Conservation (phyloP, 1,140 invertebrate species). For the Halyomorpha halys region DNA sequence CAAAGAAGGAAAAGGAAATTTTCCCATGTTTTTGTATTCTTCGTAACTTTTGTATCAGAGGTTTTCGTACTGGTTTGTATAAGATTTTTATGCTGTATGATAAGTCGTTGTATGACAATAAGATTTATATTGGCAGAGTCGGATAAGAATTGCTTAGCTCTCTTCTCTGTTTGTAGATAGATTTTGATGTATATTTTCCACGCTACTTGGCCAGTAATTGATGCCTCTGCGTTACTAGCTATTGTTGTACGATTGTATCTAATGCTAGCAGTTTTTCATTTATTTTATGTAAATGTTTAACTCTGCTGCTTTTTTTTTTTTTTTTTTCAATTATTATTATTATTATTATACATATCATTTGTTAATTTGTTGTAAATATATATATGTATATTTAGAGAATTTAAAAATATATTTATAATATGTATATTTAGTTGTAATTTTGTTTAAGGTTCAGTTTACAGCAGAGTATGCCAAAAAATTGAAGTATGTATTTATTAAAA, state of each 20-base stretch:
- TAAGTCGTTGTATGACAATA: too few species aligned
- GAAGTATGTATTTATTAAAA: conserved; percentile 9
- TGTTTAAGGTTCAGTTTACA: conserved; percentile 16
- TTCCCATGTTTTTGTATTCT: too few species aligned
- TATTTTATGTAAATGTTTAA: conserved; percentile 27
- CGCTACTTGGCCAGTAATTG: conserved; percentile 12
- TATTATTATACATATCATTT: conserved; percentile 14
- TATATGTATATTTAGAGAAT: conserved; percentile 2
- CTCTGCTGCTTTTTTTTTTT: conserved; percentile 19
- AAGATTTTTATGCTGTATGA: too few species aligned
- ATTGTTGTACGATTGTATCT: conserved; percentile 1
- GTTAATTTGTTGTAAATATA: conserved; percentile 17
- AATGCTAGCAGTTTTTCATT: conserved; percentile 24
- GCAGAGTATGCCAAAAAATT: conserved; percentile 23
- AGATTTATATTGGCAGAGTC: too few species aligned
- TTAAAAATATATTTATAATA: not conserved
- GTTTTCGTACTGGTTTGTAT: too few species aligned
- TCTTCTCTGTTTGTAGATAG: not conserved
- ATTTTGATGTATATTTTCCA: conserved; percentile 1
- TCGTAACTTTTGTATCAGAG: too few species aligned
- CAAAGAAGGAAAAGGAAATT: too few species aligned
- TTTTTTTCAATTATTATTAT: not conserved
- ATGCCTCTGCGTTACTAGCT: conserved; percentile 11
- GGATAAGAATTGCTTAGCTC: too few species aligned
- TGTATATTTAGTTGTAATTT: conserved; percentile 8